phyloP scores from a whole-genome alignment of 2,797 vertebrate species.

The Hephaestus fuliginosus region DNA sequence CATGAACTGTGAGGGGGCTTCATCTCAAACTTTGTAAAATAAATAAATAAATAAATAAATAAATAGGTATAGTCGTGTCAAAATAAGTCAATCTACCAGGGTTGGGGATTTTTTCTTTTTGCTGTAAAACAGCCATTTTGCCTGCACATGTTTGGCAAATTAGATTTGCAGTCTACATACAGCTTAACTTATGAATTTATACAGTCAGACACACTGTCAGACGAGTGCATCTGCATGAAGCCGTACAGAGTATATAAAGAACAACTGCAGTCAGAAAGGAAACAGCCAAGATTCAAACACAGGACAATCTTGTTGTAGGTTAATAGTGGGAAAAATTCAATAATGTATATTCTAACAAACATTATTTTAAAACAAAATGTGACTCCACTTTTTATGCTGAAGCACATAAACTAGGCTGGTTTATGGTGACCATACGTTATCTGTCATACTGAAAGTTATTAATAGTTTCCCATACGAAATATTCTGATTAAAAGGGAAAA shows the following conservation, averaged over 20 bases:
- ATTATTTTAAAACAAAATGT: neutral
- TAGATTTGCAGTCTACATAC: neutral
- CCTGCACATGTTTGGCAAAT: too few relatives aligned
- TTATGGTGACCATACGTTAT: neutral
- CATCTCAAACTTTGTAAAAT: neutral
- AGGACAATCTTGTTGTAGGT: too few relatives aligned
- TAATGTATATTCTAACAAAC: neutral
- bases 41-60: neutral
- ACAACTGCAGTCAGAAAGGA: neutral
- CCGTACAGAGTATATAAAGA: neutral
- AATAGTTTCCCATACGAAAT: slow-evolving; percentile 5
- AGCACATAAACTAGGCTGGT: neutral
- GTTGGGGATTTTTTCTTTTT: neutral
- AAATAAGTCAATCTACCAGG: neutral
- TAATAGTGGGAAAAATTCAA: neutral
- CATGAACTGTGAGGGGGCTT: neutral
- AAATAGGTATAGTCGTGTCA: too few relatives aligned
- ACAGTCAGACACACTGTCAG: neutral
- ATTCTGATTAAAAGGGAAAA: slow-evolving; percentile 13
- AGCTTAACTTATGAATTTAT: neutral
- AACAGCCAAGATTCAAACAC: neutral
- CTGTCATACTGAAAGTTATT: slow-evolving; percentile 13
- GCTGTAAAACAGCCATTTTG: neutral
- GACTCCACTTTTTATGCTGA: slow-evolving; percentile 2
- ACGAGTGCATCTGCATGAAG: neutral